Evolutionary conservation across 2,113 vertebrate genomes (phyloP).

Genomic region (Todiramphus chloris): DNA sequence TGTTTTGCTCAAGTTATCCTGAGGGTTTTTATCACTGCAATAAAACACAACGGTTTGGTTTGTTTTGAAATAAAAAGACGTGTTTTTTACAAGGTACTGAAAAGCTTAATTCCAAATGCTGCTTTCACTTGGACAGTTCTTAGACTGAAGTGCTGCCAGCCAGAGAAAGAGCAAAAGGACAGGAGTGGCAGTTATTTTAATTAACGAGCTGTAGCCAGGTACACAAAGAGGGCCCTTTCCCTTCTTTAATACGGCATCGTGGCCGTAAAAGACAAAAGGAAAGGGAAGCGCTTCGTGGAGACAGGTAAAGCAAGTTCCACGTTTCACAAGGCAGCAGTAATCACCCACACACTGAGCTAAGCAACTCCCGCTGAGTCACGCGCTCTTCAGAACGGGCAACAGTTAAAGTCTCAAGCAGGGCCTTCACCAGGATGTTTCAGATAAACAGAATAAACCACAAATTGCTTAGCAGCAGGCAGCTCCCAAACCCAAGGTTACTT

Average conservation of each 20-base stretch:
- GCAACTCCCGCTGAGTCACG: constrained; percentile 43
- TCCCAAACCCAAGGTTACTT: neutral
- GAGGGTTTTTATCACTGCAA: neutral
- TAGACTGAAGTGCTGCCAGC: neutral
- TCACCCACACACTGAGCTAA: neutral
- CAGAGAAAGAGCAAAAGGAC: neutral
- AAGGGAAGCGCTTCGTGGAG: neutral
- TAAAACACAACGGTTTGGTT: neutral
- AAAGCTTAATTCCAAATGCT: neutral
- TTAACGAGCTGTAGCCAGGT: neutral
- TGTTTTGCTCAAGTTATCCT: neutral
- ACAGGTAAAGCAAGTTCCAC: constrained; percentile 39
- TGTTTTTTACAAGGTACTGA: neutral
- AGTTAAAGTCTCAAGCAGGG: neutral
- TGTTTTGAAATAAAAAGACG: neutral
- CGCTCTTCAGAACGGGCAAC: neutral
- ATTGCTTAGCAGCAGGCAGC: neutral
- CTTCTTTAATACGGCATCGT: neutral
- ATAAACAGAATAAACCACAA: neutral
- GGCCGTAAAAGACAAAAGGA: neutral
- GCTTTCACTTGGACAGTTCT: neutral
- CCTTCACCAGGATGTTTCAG: neutral
- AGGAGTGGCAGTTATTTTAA: neutral
- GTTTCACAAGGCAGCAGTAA: constrained; percentile 28
- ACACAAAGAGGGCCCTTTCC: neutral